Evolutionary conservation across 2,888 invertebrate species (phyloP), one percentile per base, ranked within the genome.

Genomic region (Hylaea fasciaria): DNA sequence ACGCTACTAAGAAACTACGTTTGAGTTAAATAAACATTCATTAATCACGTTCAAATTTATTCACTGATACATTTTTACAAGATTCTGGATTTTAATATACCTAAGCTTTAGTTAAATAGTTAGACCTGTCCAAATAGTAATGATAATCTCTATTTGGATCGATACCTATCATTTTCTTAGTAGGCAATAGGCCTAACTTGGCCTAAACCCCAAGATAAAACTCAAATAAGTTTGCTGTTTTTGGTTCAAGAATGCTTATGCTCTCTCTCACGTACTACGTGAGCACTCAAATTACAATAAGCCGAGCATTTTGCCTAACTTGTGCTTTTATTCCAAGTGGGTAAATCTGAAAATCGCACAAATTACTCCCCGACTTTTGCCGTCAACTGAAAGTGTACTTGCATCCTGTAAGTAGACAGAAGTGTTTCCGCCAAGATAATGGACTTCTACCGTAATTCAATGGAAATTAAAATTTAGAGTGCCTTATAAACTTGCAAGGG

Each of bases 311-410:
- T 49, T 45, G 14, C 43, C 39, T 37, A 44, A 54, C 28, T 53
- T 17, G 54, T 29, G 44, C 51, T 39, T 47, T 61, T 61, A 61
- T 56, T 56, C 61, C 56, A 16, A 32, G 22, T 32, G 61, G 43
- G 48, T 56, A 52, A 47, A 48, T 52, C 35, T n/a, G 51, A 48
- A 61, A 52, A 61, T 44, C 40, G 46, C 10, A 12, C 10, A 43
- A 55, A 56, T 48, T 28, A 35, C 55, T 52, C 41, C 28, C 14
- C 52, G 32, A 48, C 37, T 51, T 61, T 48, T 29, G 39, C 40
- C 35, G 54, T 40, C 37, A 39, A 44, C 52, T 61, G 47, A 51
- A 54, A 29, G 41, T 61, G 47, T 52, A 52, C 41, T 14, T 37
- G 39, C 40, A 57, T 62, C 41, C 40, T 49, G 45, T 45, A 48